Evolutionary conservation across 2,888 invertebrate species (phyloP).

Genomic region (Opisthograptis luteolata): DNA sequence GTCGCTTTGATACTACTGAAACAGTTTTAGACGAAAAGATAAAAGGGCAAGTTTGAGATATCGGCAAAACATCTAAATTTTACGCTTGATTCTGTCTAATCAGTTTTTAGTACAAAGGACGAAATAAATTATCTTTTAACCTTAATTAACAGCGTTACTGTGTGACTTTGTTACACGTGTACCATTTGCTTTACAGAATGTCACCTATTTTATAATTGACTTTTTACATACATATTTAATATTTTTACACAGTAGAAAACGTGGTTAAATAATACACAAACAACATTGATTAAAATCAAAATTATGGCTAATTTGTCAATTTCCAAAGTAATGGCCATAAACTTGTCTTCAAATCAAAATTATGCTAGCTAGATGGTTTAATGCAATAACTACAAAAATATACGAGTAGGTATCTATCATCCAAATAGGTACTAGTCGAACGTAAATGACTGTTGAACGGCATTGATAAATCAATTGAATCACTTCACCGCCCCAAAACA

Average conservation of each 20-base stretch:
- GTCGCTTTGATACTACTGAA: conserved; percentile 1
- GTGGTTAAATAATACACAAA: too few relatives aligned
- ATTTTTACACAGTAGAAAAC: too few relatives aligned
- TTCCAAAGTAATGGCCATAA: too few relatives aligned
- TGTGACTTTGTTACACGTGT: too few relatives aligned
- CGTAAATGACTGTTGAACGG: conserved; percentile 2
- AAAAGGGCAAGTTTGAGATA: background rate
- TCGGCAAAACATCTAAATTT: conserved; percentile 11
- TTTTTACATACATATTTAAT: too few relatives aligned
- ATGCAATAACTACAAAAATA: background rate
- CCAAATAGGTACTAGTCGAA: conserved; percentile 9
- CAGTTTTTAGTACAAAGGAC: background rate
- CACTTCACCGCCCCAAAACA: conserved; percentile 15
- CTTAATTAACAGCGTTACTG: background rate
- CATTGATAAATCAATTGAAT: conserved; percentile 30
- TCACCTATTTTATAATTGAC: too few relatives aligned
- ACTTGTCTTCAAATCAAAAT: too few relatives aligned
- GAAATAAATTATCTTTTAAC: background rate
- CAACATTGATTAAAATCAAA: too few relatives aligned
- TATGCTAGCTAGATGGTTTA: too few relatives aligned
- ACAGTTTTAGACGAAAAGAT: background rate
- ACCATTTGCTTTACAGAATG: too few relatives aligned
- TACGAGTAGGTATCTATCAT: background rate
- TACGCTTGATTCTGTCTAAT: background rate
- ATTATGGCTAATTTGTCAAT: too few relatives aligned